Conservation (phyloP, 2,113 vertebrate species). For the Peucedramus taeniatus region DNA sequence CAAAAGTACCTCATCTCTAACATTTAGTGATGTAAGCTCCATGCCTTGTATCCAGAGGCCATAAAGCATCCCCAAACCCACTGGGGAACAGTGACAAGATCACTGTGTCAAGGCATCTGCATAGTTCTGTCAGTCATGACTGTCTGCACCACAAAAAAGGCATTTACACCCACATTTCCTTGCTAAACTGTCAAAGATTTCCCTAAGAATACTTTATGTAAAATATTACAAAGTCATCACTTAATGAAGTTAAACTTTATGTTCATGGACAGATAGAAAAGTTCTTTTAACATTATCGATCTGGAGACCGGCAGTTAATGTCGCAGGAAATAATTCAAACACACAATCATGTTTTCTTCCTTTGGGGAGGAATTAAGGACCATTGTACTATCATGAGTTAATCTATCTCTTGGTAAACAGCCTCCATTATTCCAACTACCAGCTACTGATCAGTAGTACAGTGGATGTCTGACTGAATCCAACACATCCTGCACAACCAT, state of each 20-base stretch:
- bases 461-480: not conserved
- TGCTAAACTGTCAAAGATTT: not conserved
- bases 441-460: not conserved
- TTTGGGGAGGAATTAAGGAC: not conserved
- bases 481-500: not conserved
- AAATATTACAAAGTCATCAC: not conserved
- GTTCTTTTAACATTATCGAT: not conserved
- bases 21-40: not conserved
- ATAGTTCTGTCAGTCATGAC: not conserved
- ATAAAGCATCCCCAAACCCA: not conserved
- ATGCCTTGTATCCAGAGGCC: not conserved
- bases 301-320: not conserved
- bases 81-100: not conserved
- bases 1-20: not conserved
- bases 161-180: not conserved
- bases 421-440: not conserved
- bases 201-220: not conserved
- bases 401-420: not conserved
- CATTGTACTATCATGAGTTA: not conserved
- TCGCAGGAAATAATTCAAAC: accelerated
- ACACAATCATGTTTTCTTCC: not conserved
- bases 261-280: not conserved
- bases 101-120: not conserved
- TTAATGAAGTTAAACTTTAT: not conserved
- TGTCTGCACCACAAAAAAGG: not conserved